These are phyloP conservation scores for Cydia splendana DNA, from an alignment of 1,140 invertebrate species.

Conservation along the genomic window DNA sequence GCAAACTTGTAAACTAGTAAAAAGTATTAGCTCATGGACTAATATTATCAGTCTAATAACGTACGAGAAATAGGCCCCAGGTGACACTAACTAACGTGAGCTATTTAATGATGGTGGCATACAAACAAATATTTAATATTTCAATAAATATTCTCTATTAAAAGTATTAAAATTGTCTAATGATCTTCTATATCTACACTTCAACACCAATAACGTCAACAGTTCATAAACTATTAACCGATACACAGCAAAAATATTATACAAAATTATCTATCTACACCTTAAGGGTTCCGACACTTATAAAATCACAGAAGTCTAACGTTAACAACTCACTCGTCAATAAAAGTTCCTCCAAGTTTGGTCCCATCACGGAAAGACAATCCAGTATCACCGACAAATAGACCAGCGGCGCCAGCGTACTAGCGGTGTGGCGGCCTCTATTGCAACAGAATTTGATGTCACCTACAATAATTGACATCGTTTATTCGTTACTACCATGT, in stretches of 20 bases:
- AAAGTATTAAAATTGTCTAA: conserved; percentile 11
- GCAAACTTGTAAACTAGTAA: no score
- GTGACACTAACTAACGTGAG: no score
- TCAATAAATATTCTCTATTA: conserved; percentile 14
- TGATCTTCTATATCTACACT: not conserved
- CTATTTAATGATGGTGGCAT: not conserved
- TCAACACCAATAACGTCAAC: conserved; percentile 9
- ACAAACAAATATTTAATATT: not conserved
- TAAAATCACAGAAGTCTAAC: conserved; percentile 23
- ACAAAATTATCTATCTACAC: conserved; percentile 26
- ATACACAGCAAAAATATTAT: conserved; percentile 16
- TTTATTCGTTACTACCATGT: no score
- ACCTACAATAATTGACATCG: no score
- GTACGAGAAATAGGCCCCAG: no score
- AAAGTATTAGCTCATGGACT: no score
- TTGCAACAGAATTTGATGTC: no score
- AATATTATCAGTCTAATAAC: no score
- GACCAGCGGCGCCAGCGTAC: not conserved
- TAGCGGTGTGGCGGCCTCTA: no score
- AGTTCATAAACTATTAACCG: not conserved
- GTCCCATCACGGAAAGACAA: conserved; percentile 5
- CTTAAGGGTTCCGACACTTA: not conserved
- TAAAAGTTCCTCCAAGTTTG: conserved; percentile 9
- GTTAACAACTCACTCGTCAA: not conserved
- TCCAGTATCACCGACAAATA: not conserved